A percentile compares a stretch with the other conserved stretches of the same genome.
Evolutionary conservation across 2,113 vertebrate genomes (phyloP).

Genomic region (Condylura cristata): DNA sequence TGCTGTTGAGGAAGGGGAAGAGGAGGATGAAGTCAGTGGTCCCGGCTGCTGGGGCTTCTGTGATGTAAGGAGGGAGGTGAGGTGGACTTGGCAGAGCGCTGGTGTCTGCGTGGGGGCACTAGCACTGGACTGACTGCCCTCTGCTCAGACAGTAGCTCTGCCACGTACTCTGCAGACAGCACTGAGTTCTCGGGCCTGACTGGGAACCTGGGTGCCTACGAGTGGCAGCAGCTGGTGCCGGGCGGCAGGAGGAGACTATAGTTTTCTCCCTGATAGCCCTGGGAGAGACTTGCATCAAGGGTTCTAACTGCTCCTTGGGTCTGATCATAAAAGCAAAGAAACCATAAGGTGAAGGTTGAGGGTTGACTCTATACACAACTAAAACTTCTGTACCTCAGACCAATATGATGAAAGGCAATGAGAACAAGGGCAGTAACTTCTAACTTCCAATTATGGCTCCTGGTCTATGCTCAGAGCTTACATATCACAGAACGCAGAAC

Average conservation of each 20-base stretch:
- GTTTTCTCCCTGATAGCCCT: background rate
- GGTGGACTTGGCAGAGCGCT: too few species aligned
- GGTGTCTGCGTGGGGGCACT: too few species aligned
- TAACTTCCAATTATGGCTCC: background rate
- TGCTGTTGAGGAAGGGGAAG: background rate
- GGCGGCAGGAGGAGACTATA: background rate
- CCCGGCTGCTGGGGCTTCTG: background rate
- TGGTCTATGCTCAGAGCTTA: background rate
- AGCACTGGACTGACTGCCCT: too few species aligned
- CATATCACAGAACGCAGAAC: background rate
- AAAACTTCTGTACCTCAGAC: background rate
- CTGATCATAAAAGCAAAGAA: constrained; percentile 48
- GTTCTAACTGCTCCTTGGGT: background rate
- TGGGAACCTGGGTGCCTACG: background rate
- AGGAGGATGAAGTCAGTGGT: background rate
- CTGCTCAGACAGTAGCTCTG: background rate
- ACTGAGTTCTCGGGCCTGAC: background rate
- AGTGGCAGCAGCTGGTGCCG: background rate
- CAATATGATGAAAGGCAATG: background rate
- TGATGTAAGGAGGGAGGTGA: background rate
- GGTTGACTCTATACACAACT: background rate
- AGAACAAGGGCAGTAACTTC: background rate
- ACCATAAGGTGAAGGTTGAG: background rate
- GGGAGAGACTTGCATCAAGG: background rate
- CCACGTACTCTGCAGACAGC: background rate